phyloP scores from a whole-genome alignment of 2,888 invertebrate species.

The Neoscelio sp. region DNA sequence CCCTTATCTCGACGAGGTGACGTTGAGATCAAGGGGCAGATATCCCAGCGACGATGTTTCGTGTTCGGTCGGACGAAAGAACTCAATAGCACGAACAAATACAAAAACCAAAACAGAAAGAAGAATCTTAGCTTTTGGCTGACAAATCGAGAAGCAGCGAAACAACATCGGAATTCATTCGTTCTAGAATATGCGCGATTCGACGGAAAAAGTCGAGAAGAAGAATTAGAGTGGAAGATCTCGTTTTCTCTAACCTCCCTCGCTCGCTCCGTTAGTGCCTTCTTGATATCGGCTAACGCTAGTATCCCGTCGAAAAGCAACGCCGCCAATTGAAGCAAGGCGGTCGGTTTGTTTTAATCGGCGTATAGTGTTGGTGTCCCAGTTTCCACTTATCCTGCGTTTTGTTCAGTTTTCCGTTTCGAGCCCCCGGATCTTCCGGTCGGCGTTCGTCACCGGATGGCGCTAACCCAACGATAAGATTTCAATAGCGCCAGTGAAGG shows the following conservation, averaged over 20 bases:
- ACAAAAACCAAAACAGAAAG: constrained; percentile 24
- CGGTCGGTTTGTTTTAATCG: constrained; percentile 46
- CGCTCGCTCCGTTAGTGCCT: constrained; percentile 70
- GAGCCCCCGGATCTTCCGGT: constrained; percentile 11
- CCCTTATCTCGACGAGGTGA: constrained; percentile 36
- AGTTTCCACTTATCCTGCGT: constrained; percentile 33
- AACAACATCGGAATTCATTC: constrained; percentile 58
- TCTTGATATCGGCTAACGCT: constrained; percentile 69
- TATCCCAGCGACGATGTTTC: constrained; percentile 47
- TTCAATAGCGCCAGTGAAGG: neutral
- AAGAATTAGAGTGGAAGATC: constrained; percentile 66
- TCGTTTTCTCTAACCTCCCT: constrained; percentile 69
- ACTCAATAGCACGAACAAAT: constrained; percentile 58
- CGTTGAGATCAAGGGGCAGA: constrained; percentile 34
- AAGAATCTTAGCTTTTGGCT: constrained; percentile 56
- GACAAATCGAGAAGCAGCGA: constrained; percentile 64
- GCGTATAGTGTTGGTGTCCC: constrained; percentile 49
- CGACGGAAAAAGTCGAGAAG: constrained; percentile 66
- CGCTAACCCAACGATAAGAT: constrained; percentile 7
- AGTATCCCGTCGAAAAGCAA: constrained; percentile 60
- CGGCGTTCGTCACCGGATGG: neutral
- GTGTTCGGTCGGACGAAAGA: constrained; percentile 57
- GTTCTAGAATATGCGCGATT: constrained; percentile 63
- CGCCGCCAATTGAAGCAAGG: constrained; percentile 46
- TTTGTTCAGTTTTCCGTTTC: constrained; percentile 1